Evolutionary conservation across 2,888 invertebrate genomes (phyloP), one percentile per base, ranked within the genome.

Genomic region (Hirtodrosophila cameraria): DNA sequence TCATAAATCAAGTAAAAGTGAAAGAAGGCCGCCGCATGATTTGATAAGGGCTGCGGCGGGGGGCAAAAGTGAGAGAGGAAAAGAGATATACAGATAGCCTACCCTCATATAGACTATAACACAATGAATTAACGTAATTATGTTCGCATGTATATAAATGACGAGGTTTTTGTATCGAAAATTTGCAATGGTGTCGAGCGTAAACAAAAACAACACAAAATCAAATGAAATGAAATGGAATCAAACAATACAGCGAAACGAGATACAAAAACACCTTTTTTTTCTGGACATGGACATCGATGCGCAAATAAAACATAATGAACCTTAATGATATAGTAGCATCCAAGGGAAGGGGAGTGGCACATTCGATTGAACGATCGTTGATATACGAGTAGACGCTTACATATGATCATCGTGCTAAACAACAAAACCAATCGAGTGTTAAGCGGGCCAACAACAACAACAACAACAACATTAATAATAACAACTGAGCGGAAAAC

Each of bases 401-500:
- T n/a, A n/a, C n/a, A n/a, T n/a, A 39, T 45, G 41, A 55, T 52
- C 41, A 75, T 81, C 79, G 79, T 82, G 80, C 82, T 79, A 82
- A 82, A 76, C 83, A 83, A 80, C 71, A 80, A 83, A 80, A 80
- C 68, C 83, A 80, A 80, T 80, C 77, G 80, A 83, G 80, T 80
- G 83, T 80, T 83, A 80, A 80, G 80, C 83, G 70, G 68, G 81
- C 77, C 74, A 76, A 35, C 60, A 69, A 27, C 58, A 73, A 45
- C 52, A 67, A n/a, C 33, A 62, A 27, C 9, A 43, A 12, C 28
- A 41, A 8, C 13, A 46, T 39, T 52, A 67, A 16, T 33, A 53
- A 8, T 23, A 42, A 15, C 33, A 61, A 62, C 33, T 46, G 45
- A 66, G 58, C 54, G 62, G 61, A 71, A 72, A 71, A 72, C 67